Percentiles rank a stretch among this genome's conserved stretches.
Conservation (phyloP, 2,888 invertebrate genomes). For the Atrina japonica region DNA sequence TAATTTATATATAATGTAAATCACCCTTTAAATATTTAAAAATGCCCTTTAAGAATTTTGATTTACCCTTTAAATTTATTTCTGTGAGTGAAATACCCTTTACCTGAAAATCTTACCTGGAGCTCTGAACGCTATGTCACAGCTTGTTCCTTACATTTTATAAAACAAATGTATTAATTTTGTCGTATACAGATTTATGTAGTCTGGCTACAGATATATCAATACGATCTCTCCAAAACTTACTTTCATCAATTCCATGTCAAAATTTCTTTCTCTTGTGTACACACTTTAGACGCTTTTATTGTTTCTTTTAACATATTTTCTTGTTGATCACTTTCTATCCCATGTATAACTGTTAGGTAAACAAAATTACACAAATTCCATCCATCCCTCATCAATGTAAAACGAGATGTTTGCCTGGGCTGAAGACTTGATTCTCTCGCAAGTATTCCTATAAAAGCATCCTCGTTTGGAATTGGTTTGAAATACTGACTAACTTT, state of each 20-base stretch:
- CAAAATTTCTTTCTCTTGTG: slow-evolving; percentile 16
- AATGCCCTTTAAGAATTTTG: no score
- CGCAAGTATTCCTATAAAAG: slow-evolving; percentile 76
- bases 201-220: no score
- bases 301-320: slow-evolving; percentile 59
- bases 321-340: slow-evolving; percentile 64
- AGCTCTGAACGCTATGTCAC: no score
- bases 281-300: slow-evolving; percentile 53
- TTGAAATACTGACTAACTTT: slow-evolving; percentile 58
- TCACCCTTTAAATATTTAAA: no score
- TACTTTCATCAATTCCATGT: slow-evolving; percentile 37
- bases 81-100: no score
- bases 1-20: no score
- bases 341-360: slow-evolving; percentile 75
- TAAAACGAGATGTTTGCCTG: slow-evolving; percentile 72
- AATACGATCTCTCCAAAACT: no score
- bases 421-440: slow-evolving; percentile 67
- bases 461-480: slow-evolving; percentile 79
- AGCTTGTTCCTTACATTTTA: no score
- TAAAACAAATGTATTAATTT: no score
- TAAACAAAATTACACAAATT: slow-evolving; percentile 77
- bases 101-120: no score
- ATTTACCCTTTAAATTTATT: no score
- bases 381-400: slow-evolving; percentile 68
- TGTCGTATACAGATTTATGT: no score